Percentiles rank a stretch among this genome's conserved stretches.
These are phyloP conservation scores for Orthonyx spaldingii DNA, from an alignment of 2,113 vertebrate species.

Conservation along the genomic window DNA sequence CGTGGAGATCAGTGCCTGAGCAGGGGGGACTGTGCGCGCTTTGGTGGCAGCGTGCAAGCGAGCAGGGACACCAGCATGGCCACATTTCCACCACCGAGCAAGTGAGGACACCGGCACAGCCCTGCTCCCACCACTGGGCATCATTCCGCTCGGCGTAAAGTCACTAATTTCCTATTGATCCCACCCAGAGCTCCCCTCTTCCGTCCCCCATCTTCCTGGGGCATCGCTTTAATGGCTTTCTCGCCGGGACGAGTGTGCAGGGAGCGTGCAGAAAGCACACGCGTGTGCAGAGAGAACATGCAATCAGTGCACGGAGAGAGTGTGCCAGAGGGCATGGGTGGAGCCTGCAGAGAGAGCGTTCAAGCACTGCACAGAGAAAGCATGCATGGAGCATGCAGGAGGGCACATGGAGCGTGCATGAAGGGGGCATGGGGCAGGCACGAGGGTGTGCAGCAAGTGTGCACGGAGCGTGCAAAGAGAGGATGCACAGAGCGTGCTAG, in stretches of 20 bases:
- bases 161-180: constrained; percentile 65
- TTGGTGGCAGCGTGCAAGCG: background rate
- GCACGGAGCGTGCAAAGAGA: background rate
- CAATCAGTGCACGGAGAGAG: background rate
- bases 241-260: background rate
- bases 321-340: accelerated
- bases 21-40: background rate
- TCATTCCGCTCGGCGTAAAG: background rate
- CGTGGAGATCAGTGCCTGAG: constrained; percentile 58
- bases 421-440: background rate
- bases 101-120: background rate
- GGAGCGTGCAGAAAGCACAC: background rate
- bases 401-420: accelerated
- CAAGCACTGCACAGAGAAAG: background rate
- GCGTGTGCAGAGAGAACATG: background rate
- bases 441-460: background rate
- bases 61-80: background rate
- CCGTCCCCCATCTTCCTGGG: background rate
- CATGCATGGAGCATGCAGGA: accelerated
- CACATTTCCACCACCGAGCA: background rate
- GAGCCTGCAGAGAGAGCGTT: accelerated
- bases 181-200: constrained; percentile 20
- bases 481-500: background rate
- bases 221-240: background rate
- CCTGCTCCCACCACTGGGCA: background rate